These are phyloP conservation scores for Probosciger aterrimus DNA, from an alignment of 2,113 vertebrate species.

Conservation along the genomic window DNA sequence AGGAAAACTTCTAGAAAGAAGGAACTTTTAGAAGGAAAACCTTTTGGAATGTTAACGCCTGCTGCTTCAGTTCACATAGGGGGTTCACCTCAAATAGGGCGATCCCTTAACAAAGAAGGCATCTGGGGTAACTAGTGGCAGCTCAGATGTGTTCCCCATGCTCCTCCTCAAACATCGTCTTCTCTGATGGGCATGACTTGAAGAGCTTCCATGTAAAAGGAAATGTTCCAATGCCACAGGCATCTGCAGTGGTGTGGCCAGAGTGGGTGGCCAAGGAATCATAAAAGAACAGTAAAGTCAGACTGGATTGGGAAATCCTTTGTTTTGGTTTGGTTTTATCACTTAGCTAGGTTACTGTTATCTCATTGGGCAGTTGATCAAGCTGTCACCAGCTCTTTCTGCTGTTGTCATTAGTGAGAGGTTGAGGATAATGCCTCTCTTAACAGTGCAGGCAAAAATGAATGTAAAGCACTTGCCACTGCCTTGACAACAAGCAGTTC, in stretches of 20 bases:
- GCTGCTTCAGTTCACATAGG: background rate
- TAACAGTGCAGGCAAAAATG: background rate
- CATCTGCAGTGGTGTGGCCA: background rate
- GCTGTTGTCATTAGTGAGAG: background rate
- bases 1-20: background rate
- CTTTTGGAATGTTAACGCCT: background rate
- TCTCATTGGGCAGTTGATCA: background rate
- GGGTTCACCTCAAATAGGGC: background rate
- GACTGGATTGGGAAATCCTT: background rate
- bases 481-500: background rate
- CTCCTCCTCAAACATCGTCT: background rate
- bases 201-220: background rate
- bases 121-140: background rate
- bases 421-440: background rate
- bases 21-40: background rate
- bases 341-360: background rate
- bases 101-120: background rate
- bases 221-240: background rate
- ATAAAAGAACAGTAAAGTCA: accelerated
- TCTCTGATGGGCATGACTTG: accelerated
- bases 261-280: background rate
- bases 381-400: background rate
- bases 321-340: background rate
- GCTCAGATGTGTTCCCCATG: accelerated
- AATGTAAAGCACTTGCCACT: background rate